Percentiles rank a stretch among this genome's conserved stretches.
phyloP scores from a whole-genome alignment of 53 echinoderm and acorn worm genomes.

The Actinopyga echinites region DNA sequence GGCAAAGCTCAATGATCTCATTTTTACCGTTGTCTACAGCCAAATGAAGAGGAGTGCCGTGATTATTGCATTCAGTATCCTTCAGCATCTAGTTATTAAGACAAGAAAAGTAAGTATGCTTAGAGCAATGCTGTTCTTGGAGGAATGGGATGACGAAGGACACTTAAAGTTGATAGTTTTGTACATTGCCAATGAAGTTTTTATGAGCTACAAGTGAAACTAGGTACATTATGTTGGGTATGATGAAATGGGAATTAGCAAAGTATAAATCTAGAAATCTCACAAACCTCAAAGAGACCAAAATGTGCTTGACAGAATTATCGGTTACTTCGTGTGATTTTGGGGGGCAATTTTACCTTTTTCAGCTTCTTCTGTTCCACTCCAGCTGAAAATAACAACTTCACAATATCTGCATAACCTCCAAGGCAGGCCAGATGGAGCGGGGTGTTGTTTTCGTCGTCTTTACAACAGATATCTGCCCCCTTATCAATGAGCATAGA shows the following conservation, averaged over 20 bases:
- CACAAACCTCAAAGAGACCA: no score
- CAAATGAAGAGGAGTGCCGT: slow-evolving; percentile 80
- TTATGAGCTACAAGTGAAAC: no score
- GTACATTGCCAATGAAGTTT: no score
- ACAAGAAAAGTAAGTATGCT: not conserved
- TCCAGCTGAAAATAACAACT: slow-evolving; percentile 81
- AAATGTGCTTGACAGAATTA: not conserved
- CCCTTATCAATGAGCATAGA: slow-evolving; percentile 74
- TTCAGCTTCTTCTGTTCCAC: slow-evolving; percentile 45
- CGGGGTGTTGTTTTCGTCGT: slow-evolving; percentile 82
- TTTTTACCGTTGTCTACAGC: slow-evolving; percentile 82
- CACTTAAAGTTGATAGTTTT: no score
- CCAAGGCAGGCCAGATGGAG: slow-evolving; percentile 75
- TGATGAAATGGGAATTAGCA: no score
- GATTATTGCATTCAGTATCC: slow-evolving; percentile 61
- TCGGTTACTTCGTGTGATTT: no score
- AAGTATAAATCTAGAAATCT: no score
- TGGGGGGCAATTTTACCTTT: no score
- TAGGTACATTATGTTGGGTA: no score
- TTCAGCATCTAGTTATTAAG: slow-evolving; percentile 73
- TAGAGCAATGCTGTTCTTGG: no score
- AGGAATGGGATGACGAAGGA: no score
- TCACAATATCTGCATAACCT: slow-evolving; percentile 73
- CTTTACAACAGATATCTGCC: slow-evolving; percentile 63
- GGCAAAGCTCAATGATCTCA: slow-evolving; percentile 81